These are phyloP conservation scores for Papilio helenus DNA, from an alignment of 1,140 invertebrate species.

Conservation along the genomic window DNA sequence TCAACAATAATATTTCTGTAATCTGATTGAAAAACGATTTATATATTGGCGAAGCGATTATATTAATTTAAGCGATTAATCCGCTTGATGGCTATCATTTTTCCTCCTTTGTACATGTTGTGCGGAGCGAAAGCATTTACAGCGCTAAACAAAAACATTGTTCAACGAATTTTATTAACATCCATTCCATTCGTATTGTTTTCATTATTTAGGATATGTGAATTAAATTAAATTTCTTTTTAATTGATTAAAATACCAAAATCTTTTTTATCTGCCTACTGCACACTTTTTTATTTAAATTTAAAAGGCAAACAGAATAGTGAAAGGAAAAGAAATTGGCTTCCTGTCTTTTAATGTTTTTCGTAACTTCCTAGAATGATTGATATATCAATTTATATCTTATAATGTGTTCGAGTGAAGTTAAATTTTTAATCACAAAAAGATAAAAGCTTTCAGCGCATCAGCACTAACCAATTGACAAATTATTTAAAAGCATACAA, in stretches of 20 bases:
- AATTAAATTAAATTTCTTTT: background rate
- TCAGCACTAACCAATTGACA: background rate
- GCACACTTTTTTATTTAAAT: no score
- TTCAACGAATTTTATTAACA: background rate
- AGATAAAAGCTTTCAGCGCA: background rate
- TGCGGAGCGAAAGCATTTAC: background rate
- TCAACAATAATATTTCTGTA: constrained; percentile 33
- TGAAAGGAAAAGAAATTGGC: no score
- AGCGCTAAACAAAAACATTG: constrained; percentile 14
- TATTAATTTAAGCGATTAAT: constrained; percentile 25
- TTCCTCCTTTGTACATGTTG: constrained; percentile 3
- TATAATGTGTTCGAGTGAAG: background rate
- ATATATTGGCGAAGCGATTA: constrained; percentile 22
- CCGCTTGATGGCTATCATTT: constrained; percentile 7
- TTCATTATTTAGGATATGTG: background rate
- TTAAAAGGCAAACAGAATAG: background rate
- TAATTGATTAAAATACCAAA: background rate
- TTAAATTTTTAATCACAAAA: background rate
- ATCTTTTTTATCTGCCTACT: background rate
- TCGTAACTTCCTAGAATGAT: no score
- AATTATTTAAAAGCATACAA: background rate
- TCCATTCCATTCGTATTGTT: background rate
- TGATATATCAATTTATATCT: background rate
- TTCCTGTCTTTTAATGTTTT: no score
- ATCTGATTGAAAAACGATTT: constrained; percentile 41